Conservation (phyloP, 2,797 vertebrate genomes). For the Falco berigora region DNA sequence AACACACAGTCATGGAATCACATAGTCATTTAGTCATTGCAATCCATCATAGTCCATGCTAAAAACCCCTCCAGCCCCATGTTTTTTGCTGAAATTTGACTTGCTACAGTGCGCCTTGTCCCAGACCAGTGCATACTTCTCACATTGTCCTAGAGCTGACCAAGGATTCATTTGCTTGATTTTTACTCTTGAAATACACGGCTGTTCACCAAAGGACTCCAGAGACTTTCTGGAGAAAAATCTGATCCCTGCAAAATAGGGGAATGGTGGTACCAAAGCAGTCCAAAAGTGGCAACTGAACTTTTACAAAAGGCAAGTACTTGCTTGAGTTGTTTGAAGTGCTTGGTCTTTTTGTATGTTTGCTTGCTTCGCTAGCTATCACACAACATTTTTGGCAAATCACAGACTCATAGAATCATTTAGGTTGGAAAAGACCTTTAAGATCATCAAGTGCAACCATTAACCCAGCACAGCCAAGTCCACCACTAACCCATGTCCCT, state of each 20-base stretch:
- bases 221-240: background rate
- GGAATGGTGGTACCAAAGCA: background rate
- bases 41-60: background rate
- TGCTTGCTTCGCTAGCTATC: background rate
- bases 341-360: background rate
- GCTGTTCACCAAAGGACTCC: background rate
- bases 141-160: background rate
- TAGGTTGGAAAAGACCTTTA: too few species aligned
- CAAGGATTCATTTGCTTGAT: background rate
- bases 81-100: background rate
- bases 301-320: background rate
- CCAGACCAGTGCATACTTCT: background rate
- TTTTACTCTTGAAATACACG: background rate
- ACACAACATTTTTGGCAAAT: background rate
- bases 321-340: background rate
- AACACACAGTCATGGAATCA: background rate
- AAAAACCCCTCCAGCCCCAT: background rate
- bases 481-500: too few species aligned
- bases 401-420: too few species aligned
- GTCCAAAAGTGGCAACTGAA: background rate
- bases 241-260: background rate
- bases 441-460: too few species aligned
- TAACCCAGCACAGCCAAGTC: too few species aligned
- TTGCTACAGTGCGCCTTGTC: background rate
- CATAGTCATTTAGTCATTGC: too few species aligned